Base-by-base conservation (phyloP, 1,140 invertebrate species). In the Aphis craccivora region DNA sequence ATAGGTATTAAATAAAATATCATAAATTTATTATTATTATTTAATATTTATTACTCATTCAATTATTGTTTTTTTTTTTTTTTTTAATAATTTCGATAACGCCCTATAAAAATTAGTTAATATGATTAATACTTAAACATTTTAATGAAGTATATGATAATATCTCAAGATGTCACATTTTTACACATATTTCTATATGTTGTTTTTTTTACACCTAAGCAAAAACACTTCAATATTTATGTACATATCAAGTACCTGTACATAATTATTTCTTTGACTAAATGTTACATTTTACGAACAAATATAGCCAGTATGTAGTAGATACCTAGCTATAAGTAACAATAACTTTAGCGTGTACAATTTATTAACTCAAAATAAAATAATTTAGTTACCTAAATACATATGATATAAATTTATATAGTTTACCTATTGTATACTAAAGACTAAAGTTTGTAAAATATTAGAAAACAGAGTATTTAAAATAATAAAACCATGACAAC, bases 401-500 rank as follows among this genome's bases (percentile, higher is more conserved):
- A 51, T 18, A 18, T 76, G n/a, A n/a, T 76, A 6, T 76, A 18
- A 35, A n/a, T 76, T 14, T 76, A 18, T 2, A n/a, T 8, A 18
- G n/a, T 76, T 76, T 76, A 76, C 0, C 18, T 76, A n/a, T n/a
- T 76, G 30, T 76, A 30, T 60, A 30, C 14, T 51, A 18, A 11
- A 14, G n/a, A 30, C 14, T 51, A 3, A 11, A 14, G n/a, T 76
- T n/a, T n/a, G 0, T 20, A 18, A 18, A 76, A 76, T 76, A 76
- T 35, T 18, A 76, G 60, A 35, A 76, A n/a, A 76, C 14, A 20
- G 60, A 76, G n/a, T 76, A 76, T 76, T 76, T 76, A n/a, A 76
- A 76, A 76, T 76, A 76, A n/a, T 76, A 76, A 83, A 83, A 83
- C 76, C 76, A 83, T 83, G 76, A 83, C n/a, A 83, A 83, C 35